phyloP scores from a whole-genome alignment of 2,888 invertebrate species.

The Yponomeuta evonymella region DNA sequence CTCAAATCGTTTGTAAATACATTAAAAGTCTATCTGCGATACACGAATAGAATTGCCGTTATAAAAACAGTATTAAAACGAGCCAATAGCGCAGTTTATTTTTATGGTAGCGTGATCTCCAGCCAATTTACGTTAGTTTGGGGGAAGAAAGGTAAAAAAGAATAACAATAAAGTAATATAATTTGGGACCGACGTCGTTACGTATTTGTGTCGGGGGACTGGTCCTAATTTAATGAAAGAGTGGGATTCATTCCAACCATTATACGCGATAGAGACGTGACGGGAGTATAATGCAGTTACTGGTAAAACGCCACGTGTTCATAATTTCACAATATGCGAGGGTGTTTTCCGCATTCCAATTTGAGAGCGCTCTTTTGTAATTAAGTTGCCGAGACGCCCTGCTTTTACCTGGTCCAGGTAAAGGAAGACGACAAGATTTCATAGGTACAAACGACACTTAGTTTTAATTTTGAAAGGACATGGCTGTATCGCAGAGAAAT shows the following conservation, averaged over 20 bases:
- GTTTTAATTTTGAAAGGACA: no score
- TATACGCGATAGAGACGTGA: constrained; percentile 42
- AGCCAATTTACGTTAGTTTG: constrained; percentile 70
- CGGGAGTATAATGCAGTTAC: constrained; percentile 33
- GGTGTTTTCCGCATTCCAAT: not conserved
- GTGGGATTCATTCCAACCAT: constrained; percentile 48
- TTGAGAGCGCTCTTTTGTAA: not conserved
- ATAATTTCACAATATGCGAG: constrained; percentile 16
- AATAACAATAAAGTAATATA: constrained; percentile 74
- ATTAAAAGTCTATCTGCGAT: not conserved
- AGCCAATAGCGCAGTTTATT: constrained; percentile 67
- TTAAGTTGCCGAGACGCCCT: not conserved
- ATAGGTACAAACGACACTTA: no score
- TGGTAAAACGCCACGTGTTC: constrained; percentile 7
- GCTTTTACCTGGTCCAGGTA: no score
- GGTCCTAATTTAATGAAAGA: constrained; percentile 64
- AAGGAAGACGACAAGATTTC: no score
- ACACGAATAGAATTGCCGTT: constrained; percentile 21
- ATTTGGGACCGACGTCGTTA: constrained; percentile 65
- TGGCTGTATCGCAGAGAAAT: no score
- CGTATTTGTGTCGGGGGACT: constrained; percentile 59
- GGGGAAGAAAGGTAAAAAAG: constrained; percentile 60
- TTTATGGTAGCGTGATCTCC: constrained; percentile 70
- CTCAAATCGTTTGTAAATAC: not conserved
- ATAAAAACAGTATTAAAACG: constrained; percentile 48